Evolutionary conservation across 2,113 vertebrate genomes (phyloP).

Genomic region (Xiphorhynchus elegans): DNA sequence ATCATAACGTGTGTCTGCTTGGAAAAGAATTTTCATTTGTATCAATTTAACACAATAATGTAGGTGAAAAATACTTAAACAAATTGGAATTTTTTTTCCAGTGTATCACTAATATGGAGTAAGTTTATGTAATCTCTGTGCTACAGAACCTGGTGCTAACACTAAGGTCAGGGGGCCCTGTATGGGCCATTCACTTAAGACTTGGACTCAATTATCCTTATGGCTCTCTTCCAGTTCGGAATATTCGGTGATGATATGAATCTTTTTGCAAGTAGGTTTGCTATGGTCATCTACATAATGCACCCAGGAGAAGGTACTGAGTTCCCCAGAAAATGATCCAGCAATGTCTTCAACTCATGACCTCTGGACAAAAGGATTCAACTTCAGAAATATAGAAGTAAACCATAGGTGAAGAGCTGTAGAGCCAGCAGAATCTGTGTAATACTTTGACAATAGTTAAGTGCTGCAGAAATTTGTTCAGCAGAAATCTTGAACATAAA

Average conservation of each 20-base stretch:
- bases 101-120: not conserved
- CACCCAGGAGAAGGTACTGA: not conserved
- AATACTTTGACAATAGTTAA: not conserved
- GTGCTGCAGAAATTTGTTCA: not conserved
- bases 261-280: not conserved
- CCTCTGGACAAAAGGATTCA: not conserved
- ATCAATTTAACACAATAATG: not conserved
- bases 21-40: not conserved
- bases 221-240: not conserved
- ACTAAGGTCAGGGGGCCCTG: fast-evolving
- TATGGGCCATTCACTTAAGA: not conserved
- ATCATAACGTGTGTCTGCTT: no score
- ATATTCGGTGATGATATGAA: not conserved
- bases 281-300: not conserved
- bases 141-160: not conserved
- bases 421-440: not conserved
- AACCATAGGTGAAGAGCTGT: not conserved
- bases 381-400: not conserved
- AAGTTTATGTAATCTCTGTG: not conserved
- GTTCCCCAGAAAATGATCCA: not conserved
- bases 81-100: not conserved
- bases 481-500: not conserved
- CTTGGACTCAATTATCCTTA: not conserved
- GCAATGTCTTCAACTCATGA: not conserved
- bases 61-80: not conserved